These are phyloP conservation scores for Cepaea hortensis DNA, from an alignment of 2,888 invertebrate species.

Conservation along the genomic window DNA sequence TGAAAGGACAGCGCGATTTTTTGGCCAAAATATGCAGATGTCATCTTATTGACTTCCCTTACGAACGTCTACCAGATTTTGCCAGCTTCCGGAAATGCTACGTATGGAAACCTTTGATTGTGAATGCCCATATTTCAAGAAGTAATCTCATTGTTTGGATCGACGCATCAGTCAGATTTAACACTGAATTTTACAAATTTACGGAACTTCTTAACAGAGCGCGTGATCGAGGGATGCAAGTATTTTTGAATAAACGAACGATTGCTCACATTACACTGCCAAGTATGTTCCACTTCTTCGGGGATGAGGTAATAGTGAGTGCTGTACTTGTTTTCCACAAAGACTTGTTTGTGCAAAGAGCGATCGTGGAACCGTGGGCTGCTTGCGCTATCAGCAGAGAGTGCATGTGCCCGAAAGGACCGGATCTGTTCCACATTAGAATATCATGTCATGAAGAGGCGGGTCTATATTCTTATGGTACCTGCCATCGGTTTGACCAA, in stretches of 20 bases:
- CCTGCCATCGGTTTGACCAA: conserved; percentile 50
- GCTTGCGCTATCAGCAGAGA: conserved; percentile 40
- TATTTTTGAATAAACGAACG: background rate
- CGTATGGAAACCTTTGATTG: conserved; percentile 44
- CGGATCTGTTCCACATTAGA: background rate
- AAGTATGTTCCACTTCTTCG: conserved; percentile 47
- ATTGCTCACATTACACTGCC: conserved; percentile 21
- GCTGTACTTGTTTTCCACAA: conserved; percentile 41
- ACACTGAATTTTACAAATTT: background rate
- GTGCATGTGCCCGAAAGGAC: conserved; percentile 46
- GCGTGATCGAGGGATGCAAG: conserved; percentile 9
- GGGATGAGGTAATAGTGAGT: conserved; percentile 42
- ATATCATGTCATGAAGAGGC: conserved; percentile 21
- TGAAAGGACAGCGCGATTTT: background rate
- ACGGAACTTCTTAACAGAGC: conserved; percentile 14
- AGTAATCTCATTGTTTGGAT: conserved; percentile 30
- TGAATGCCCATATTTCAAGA: conserved; percentile 31
- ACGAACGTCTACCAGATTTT: conserved; percentile 22
- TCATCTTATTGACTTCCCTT: conserved; percentile 40
- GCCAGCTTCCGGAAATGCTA: conserved; percentile 30
- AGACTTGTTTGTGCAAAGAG: conserved; percentile 34
- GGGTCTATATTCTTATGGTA: conserved; percentile 31
- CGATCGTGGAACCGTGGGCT: conserved; percentile 48
- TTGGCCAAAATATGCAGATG: conserved; percentile 35
- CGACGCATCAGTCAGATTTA: conserved; percentile 37